Percentiles rank a stretch among this genome's conserved stretches.
Conservation (phyloP, 2,113 vertebrate species). For the Nicator chloris region DNA sequence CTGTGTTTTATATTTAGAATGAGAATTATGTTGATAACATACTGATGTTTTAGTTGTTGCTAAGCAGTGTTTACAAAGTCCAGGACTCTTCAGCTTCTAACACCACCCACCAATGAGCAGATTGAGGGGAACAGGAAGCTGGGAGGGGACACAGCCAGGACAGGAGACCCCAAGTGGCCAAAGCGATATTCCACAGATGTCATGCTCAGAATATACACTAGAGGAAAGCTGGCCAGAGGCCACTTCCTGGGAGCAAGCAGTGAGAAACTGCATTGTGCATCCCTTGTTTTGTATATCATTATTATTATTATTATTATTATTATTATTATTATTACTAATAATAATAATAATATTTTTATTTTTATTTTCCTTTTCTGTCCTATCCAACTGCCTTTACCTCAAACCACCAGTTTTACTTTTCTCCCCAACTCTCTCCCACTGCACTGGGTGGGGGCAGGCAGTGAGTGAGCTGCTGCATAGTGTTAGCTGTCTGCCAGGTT, state of each 20-base stretch:
- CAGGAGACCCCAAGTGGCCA: not conserved
- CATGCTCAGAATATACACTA: not conserved
- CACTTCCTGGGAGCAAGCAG: not conserved
- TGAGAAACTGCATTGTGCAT: not conserved
- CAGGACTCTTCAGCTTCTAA: not conserved
- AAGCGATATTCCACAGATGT: not conserved
- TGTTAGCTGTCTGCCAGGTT: not conserved
- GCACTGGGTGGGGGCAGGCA: not conserved
- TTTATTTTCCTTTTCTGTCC: not conserved
- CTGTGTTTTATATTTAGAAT: not conserved
- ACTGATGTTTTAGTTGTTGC: not conserved
- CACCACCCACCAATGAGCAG: fast-evolving
- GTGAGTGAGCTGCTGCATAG: not conserved
- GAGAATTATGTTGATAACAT: not conserved
- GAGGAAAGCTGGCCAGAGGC: not conserved
- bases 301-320: not conserved
- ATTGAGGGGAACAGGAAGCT: not conserved
- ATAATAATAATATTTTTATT: no score
- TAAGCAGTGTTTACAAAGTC: not conserved
- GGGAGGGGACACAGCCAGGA: not conserved
- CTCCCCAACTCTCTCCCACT: not conserved
- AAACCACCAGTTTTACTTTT: not conserved
- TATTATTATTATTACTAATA: not conserved
- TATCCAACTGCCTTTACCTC: not conserved
- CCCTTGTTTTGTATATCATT: not conserved